These are phyloP conservation scores for Rotaria magnacalcarata DNA, from an alignment of 2,888 invertebrate genomes.

Conservation along the genomic window DNA sequence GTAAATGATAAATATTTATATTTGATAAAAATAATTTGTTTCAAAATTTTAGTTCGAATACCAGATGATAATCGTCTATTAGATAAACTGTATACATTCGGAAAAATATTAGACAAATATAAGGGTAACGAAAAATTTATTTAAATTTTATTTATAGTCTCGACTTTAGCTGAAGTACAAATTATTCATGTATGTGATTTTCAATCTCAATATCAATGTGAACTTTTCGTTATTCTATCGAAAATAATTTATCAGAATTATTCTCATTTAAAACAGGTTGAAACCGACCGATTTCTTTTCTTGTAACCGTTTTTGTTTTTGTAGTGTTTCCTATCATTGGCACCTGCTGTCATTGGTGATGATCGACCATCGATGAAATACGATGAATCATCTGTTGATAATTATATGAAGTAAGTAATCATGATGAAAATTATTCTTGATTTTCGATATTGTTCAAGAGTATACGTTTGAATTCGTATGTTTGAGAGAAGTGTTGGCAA, in stretches of 20 bases:
- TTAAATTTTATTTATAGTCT: not conserved
- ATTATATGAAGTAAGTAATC: conserved; percentile 9
- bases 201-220: conserved; percentile 25
- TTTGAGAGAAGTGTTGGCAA: conserved; percentile 32
- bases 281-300: not conserved
- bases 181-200: conserved; percentile 31
- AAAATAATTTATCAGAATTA: not conserved
- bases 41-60: not conserved
- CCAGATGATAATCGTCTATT: conserved; percentile 18
- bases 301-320: not conserved
- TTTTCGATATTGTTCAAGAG: not conserved
- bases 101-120: not conserved
- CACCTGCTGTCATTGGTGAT: not conserved
- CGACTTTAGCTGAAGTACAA: not conserved
- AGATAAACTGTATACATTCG: not conserved
- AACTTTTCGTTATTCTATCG: not conserved
- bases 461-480: not conserved
- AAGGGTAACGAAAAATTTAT: not conserved
- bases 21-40: not conserved
- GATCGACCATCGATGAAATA: conserved; percentile 14
- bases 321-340: not conserved
- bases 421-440: not conserved
- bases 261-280: not conserved
- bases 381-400: not conserved
- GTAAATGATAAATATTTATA: not conserved